phyloP scores from a whole-genome alignment of 1,140 invertebrate genomes.

The Pygmarrhopalites habei region DNA sequence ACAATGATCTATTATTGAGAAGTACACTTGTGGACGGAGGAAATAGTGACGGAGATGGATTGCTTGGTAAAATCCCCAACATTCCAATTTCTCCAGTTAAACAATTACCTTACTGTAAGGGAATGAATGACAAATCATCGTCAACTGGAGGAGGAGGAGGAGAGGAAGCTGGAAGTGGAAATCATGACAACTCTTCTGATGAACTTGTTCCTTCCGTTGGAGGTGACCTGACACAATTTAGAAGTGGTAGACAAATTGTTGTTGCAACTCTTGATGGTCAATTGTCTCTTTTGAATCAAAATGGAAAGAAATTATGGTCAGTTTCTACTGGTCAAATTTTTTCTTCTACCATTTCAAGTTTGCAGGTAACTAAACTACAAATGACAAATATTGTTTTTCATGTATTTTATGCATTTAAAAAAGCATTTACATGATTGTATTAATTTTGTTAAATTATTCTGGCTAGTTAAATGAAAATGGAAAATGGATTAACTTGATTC shows the following conservation, averaged over 20 bases:
- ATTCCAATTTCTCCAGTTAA: slow-evolving; percentile 6
- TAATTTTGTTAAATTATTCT: no score
- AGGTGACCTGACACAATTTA: neutral
- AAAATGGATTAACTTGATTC: slow-evolving; percentile 77
- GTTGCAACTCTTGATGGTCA: slow-evolving; percentile 36
- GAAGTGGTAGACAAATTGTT: slow-evolving; percentile 13
- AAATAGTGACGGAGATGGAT: neutral
- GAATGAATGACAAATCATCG: neutral
- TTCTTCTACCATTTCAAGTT: slow-evolving; percentile 36
- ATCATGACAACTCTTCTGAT: slow-evolving; percentile 10
- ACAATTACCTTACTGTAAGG: slow-evolving; percentile 13
- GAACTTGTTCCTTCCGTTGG: slow-evolving; percentile 5
- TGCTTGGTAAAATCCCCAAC: neutral
- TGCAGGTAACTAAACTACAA: slow-evolving; percentile 32
- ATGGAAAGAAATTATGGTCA: slow-evolving; percentile 29
- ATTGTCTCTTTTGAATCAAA: slow-evolving; percentile 27
- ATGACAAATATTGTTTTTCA: neutral
- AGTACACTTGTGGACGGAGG: neutral
- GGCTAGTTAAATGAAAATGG: slow-evolving; percentile 77
- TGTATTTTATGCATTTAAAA: no score
- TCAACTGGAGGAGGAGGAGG: neutral
- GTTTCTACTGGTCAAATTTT: slow-evolving; percentile 33
- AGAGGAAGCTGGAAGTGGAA: neutral
- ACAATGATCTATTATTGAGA: neutral
- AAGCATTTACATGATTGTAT: no score